Base-by-base conservation (phyloP, 2,888 invertebrate genomes). In the Melieria picta region DNA sequence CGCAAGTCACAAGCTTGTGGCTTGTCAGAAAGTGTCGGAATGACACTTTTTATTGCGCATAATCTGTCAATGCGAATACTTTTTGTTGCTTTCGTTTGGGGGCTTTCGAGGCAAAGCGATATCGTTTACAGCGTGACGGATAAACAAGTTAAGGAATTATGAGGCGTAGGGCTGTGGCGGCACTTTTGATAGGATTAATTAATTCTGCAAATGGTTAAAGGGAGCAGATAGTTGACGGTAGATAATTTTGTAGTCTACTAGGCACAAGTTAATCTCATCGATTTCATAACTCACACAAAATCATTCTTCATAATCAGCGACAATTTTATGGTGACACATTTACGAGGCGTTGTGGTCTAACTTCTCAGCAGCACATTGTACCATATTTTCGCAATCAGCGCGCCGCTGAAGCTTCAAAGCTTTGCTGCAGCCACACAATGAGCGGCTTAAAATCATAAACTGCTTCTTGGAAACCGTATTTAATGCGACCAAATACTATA, bases 11-110 rank as follows among this genome's bases (percentile, higher is more conserved):
- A 30, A 30, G 30, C 77, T 78, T 77, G 76, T 76, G 75, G 76
- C 75, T 73, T 76, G 76, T 77, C 77, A 76, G 30, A 77, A 77
- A 75, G 78, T 77, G 78, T 78, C 78, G 77, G 74, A 75, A 76
- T 75, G 77, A 77, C 77, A 77, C 74, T 77, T 78, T 77, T 77
- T 78, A 78, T 77, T 72, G 73, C 78, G 72, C 72, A 75, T 73
- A 75, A 76, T 75, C 42, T 46, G 61, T 61, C 61, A 61, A 45
- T 61, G 61, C 42, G 30, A 30, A 30, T 30, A 30, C 30, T 30
- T 30, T 30, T 30, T 30, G 30, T 30, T 30, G 30, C 30, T 30
- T 30, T 30, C 30, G 30, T 30, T 30, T 30, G 30, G 30, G 30
- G 30, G 30, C 30, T 30, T 30, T 30, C 30, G 30, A 30, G 30